These are phyloP conservation scores for Hypotaenidia okinawae DNA, from an alignment of 2,797 vertebrate genomes.

Conservation along the genomic window DNA sequence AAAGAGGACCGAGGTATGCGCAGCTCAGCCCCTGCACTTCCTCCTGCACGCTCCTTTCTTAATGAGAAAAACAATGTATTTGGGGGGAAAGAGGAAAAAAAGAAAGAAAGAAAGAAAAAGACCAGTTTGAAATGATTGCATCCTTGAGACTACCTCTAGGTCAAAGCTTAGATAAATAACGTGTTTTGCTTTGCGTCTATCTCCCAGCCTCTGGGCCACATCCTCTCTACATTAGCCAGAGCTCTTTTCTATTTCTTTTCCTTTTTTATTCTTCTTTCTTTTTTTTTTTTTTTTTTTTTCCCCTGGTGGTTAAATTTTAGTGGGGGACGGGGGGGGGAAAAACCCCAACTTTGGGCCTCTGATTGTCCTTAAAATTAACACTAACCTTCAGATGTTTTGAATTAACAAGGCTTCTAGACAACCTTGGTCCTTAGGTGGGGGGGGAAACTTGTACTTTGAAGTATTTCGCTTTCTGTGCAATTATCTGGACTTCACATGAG, in stretches of 20 bases:
- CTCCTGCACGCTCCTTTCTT: conserved; percentile 25
- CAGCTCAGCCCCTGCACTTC: neutral
- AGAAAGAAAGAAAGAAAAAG: neutral
- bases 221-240: neutral
- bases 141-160: conserved; percentile 70
- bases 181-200: neutral
- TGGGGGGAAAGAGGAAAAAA: neutral
- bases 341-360: neutral
- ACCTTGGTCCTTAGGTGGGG: neutral
- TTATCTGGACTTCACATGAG: conserved; percentile 10
- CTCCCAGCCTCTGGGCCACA: conserved; percentile 25
- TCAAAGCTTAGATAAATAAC: conserved; percentile 47
- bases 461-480: neutral
- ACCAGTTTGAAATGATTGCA: conserved; percentile 38
- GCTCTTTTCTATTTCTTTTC: neutral
- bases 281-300: too few species aligned
- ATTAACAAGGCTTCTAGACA: conserved; percentile 29
- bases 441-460: conserved; percentile 38
- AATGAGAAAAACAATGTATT: conserved; percentile 65
- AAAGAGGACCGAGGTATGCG: neutral
- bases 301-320: neutral
- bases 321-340: neutral
- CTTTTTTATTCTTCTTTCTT: too few species aligned
- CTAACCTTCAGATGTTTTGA: conserved; percentile 40
- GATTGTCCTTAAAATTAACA: neutral